phyloP scores from a whole-genome alignment of 2,113 vertebrate genomes.

The Caretta caretta region DNA sequence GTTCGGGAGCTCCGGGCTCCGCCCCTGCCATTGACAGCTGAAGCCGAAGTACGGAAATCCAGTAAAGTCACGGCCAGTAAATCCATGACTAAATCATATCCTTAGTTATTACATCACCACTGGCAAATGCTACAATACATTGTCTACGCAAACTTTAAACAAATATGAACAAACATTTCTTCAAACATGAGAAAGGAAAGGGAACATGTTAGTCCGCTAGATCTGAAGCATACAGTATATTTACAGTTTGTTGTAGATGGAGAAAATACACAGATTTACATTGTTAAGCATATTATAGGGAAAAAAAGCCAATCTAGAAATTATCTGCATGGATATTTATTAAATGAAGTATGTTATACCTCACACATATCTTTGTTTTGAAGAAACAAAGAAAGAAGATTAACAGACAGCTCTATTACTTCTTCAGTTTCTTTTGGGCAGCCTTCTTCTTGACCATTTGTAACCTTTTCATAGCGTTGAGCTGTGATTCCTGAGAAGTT shows the following conservation, averaged over 20 bases:
- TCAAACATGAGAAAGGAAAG: background rate
- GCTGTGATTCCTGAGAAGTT: conserved; percentile 96
- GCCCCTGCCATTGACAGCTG: too few relatives aligned
- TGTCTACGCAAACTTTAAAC: background rate
- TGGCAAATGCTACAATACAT: background rate
- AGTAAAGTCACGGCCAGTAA: too few relatives aligned
- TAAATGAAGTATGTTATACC: conserved; percentile 24
- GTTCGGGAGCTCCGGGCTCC: too few relatives aligned
- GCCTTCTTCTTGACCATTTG: conserved; percentile 99
- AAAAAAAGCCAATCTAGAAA: background rate
- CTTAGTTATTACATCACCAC: background rate
- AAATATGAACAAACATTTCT: background rate
- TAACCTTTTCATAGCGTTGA: conserved; percentile 96
- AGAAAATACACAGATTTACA: background rate
- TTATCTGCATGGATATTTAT: conserved; percentile 52
- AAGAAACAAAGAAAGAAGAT: background rate
- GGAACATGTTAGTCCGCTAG: background rate
- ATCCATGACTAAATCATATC: background rate
- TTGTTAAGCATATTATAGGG: background rate
- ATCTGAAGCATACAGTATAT: background rate
- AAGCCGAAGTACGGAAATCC: too few relatives aligned
- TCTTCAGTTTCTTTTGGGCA: conserved; percentile 96
- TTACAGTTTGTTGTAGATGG: background rate
- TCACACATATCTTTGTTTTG: background rate
- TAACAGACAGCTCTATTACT: conserved; percentile 73